Percentiles rank a stretch among this genome's conserved stretches.
Conservation (phyloP, 2,888 invertebrate species). For the Eupithecia centaureata region DNA sequence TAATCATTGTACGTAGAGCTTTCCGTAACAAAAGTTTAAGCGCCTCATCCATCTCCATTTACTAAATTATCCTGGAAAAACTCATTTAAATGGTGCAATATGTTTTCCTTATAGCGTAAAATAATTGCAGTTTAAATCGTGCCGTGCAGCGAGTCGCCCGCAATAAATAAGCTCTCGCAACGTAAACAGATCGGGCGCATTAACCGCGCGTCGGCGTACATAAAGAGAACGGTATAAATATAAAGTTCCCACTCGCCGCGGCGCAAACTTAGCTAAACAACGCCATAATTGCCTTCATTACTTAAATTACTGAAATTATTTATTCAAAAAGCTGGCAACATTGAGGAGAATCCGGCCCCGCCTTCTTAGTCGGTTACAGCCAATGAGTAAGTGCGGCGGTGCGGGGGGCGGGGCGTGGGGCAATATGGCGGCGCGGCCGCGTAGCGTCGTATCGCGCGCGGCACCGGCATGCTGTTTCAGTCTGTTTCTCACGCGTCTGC, state of each 20-base stretch:
- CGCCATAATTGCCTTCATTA: slow-evolving; percentile 85
- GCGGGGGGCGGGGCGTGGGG: slow-evolving; percentile 67
- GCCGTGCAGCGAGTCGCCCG: slow-evolving; percentile 74
- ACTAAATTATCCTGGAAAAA: slow-evolving; percentile 57
- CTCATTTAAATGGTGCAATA: slow-evolving; percentile 72
- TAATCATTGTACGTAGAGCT: slow-evolving; percentile 9
- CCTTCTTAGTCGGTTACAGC: slow-evolving; percentile 54
- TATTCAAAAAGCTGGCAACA: slow-evolving; percentile 85
- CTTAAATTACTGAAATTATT: slow-evolving; percentile 85
- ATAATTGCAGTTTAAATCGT: slow-evolving; percentile 83
- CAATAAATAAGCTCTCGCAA: slow-evolving; percentile 80
- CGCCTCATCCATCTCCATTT: slow-evolving; percentile 44
- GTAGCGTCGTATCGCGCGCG: slow-evolving; percentile 55
- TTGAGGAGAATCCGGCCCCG: slow-evolving; percentile 69
- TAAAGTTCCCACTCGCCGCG: slow-evolving; percentile 82
- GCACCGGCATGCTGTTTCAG: slow-evolving; percentile 60
- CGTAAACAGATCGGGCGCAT: slow-evolving; percentile 83
- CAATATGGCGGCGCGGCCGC: slow-evolving; percentile 78
- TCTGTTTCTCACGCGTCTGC: slow-evolving; percentile 62
- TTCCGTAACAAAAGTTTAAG: slow-evolving; percentile 38
- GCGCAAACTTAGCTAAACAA: slow-evolving; percentile 85
- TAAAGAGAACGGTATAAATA: slow-evolving; percentile 84
- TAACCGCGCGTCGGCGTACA: slow-evolving; percentile 83
- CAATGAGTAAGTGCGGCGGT: slow-evolving; percentile 60
- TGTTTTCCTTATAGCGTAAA: slow-evolving; percentile 75